Evolutionary conservation across 1,140 invertebrate species (phyloP), one percentile per base, ranked within the genome.

Genomic region (Pseudomyrmex gracilis): DNA sequence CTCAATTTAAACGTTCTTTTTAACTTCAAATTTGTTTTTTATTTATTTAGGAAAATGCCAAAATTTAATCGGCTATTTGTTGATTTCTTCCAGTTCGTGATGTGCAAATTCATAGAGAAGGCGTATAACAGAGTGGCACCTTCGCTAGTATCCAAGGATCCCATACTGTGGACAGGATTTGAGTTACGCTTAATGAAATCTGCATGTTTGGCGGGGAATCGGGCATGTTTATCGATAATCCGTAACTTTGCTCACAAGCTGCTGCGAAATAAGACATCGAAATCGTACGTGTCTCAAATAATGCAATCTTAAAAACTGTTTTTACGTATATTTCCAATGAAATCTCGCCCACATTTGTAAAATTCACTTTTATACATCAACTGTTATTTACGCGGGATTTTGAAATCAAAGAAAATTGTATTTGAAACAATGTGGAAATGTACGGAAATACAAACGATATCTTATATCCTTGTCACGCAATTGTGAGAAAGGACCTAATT

Each of bases 201-300:
- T 49, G 58, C 85, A 15, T 87, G 83, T 34, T 82, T 17, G 13
- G 34, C 22, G 1, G 67, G 70, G 12, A 43, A 87, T 64, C 67
- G 17, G 34, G 51, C 67, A 10, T 87, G 85, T 22, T 24, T 86
- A 10, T 70, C 2, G 10, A 5, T 20, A 0, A 22, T 45, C 7
- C 10, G 15, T 2, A 15, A 66, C 20, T 70, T 78, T 1, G 51
- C 15, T 1, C 24, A 3, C 9, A 15, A 78, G 53, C 34, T 67
- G 20, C 12, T 85, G 13, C 55, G 1, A 47, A 57, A 70, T 7
- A 49, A 76, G 4, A 53, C 64, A 0, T 70, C 34, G 1, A 47
- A 55, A 20, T 80, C 53, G 80, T 86, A 85, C 34, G 82, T 94
- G 80, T 0, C 34, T 92, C 94, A 43, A 91, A 84, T 22, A 89